Base-by-base conservation (phyloP, 1,140 invertebrate species). In the Macrobrachium nipponense region DNA sequence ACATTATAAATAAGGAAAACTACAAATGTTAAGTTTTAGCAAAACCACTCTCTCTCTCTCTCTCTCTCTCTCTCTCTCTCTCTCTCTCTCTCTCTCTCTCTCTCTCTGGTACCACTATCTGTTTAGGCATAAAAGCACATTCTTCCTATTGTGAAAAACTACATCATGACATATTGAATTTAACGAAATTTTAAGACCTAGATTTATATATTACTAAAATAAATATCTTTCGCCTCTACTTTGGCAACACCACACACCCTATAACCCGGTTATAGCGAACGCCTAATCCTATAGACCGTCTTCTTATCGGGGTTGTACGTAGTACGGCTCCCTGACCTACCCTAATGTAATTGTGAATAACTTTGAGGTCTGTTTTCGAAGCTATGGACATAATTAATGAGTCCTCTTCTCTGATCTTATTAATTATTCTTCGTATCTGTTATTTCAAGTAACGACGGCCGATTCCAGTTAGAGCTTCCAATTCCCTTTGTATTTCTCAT, bases 211-310 rank as follows among this genome's bases (percentile, higher is more conserved):
- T n/a, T n/a, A n/a, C n/a, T n/a, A 36, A 36, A 36, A 36, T 36
- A 2, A 36, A 36, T 4, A 36, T 36, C 4, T 70, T 27, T 70
- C 12, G n/a, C n/a, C 10, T 70, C 12, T 68, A 20, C 12, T 1
- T 5, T 68, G n/a, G 12, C 5, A 18, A 43, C 18, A 86, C 80
- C 23, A 8, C 14, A 51, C 15, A 43, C 36, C 23, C 18, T n/a
- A 68, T 84, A 59, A 18, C 51, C 18, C 20, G 58, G 36, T 18
- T 87, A 44, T 89, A 58, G 61, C 89, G 72, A 43, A 73, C 27
- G 11, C 82, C 61, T 44, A 36, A 36, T 36, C 27, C 27, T 36
- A 36, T n/a, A n/a, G n/a, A 89, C 60, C 1, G 64, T 27, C 66
- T 23, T 68, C 20, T 59, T 51, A 20, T n/a, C 61, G 12, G 17